Evolutionary conservation across 2,113 vertebrate genomes (phyloP).

Genomic region (Tragelaphus buxtoni): DNA sequence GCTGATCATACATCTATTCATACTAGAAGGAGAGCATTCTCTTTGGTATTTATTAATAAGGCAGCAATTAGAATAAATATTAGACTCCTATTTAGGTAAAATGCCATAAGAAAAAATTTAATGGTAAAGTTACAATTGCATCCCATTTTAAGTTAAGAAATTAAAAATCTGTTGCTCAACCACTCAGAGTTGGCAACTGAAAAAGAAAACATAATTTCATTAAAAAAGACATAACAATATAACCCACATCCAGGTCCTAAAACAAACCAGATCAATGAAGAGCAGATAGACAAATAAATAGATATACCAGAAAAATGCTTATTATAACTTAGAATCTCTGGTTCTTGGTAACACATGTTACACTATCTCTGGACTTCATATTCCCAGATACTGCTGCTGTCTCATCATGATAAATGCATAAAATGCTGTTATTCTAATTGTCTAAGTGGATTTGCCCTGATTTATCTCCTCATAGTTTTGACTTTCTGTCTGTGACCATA

Average conservation of each 20-base stretch:
- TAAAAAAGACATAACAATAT: slow-evolving; percentile 17
- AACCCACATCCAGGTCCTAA: neutral
- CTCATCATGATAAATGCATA: neutral
- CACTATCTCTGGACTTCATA: neutral
- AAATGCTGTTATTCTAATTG: neutral
- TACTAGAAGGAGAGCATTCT: neutral
- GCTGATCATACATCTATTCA: neutral
- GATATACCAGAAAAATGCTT: neutral
- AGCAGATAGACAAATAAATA: neutral
- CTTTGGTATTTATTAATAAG: slow-evolving; percentile 45
- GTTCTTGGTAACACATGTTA: neutral
- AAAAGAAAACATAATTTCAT: slow-evolving; percentile 34
- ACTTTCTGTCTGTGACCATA: neutral
- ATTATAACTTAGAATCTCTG: neutral
- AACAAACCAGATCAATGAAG: neutral
- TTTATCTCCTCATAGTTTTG: neutral
- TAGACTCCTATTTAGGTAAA: slow-evolving; percentile 28
- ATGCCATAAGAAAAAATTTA: slow-evolving; percentile 36
- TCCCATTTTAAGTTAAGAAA: slow-evolving; percentile 31
- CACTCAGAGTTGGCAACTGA: slow-evolving; percentile 13
- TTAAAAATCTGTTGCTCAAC: slow-evolving; percentile 31
- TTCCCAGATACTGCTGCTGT: neutral
- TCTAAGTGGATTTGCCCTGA: neutral
- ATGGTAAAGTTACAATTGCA: slow-evolving; percentile 33
- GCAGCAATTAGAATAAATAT: slow-evolving; percentile 34